These are phyloP conservation scores for Drepanosiphum platanoidis DNA, from an alignment of 2,888 invertebrate genomes.

Conservation along the genomic window DNA sequence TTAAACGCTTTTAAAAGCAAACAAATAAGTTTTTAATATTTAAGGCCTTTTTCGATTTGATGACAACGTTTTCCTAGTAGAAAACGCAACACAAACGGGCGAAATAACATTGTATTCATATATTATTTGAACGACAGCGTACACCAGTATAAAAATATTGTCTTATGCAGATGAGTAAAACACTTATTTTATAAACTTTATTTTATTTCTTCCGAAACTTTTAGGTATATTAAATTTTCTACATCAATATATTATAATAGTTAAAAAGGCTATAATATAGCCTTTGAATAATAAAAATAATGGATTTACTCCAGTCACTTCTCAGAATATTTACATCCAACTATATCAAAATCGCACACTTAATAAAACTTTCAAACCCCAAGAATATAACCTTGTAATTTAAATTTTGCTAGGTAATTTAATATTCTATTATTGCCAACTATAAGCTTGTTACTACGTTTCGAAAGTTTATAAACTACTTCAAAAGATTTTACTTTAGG, in stretches of 20 bases:
- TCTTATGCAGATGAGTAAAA: background rate
- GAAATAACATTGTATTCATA: background rate
- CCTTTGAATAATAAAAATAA: background rate
- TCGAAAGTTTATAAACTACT: slow-evolving; percentile 18
- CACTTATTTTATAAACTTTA: background rate
- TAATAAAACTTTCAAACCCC: slow-evolving; percentile 21
- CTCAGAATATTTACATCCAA: background rate
- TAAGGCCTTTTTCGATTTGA: too few relatives aligned
- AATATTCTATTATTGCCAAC: slow-evolving; percentile 16
- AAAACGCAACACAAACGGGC: background rate
- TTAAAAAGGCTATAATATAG: background rate
- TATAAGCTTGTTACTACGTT: slow-evolving; percentile 11
- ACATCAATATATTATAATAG: background rate
- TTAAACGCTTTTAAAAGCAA: too few relatives aligned
- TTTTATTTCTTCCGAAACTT: background rate
- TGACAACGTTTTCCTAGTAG: too few relatives aligned
- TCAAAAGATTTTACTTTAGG: background rate
- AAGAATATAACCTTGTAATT: background rate
- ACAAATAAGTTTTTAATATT: too few relatives aligned
- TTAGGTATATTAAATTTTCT: background rate
- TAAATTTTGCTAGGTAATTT: slow-evolving; percentile 19
- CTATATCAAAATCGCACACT: background rate
- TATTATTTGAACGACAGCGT: background rate
- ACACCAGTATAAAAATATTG: background rate
- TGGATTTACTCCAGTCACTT: background rate